Base-by-base conservation (phyloP, 2,888 invertebrate species). In the Aquatica leii region DNA sequence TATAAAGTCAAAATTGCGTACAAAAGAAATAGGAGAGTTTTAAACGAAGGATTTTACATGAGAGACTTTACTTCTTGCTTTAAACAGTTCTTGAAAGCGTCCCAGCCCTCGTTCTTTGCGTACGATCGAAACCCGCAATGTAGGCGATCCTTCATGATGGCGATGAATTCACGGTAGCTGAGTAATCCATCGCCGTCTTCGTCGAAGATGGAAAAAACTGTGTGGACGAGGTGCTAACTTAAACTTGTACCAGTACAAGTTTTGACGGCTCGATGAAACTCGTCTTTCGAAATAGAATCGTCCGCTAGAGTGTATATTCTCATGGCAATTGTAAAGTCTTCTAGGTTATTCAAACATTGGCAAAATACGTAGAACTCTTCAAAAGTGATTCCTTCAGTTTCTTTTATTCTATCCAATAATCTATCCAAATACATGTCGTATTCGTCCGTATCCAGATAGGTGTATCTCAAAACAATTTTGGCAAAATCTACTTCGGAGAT, bases 401-500 rank as follows among this genome's bases (percentile, higher is more conserved):
- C 88, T 71, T 90, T 90, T 58, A 94, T 88, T 24, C 95, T 87
- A 78, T 93, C 92, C 63, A 93, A 81, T 55, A 98, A 86, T 57
- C 97, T 85, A 76, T 95, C 93, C 65, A 98, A 84, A 80, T 96
- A 97, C 84, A 92, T 92, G 77, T 96, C 95, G 78, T 97, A 95
- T 82, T 93, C 92, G 76, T 94, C 93, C 2, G 93, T 91, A 76
- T 96, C 93, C 40, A 96, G 83, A 77, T 95, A 92, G 0, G 95
- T 95, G 81, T 94, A 95, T 57, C 98, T 89, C 18, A 98, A 84
- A 12, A 98, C 86, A 71, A 98, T 96, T 82, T 93, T 93, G 1
- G 98, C 98, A 84, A 98, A 98, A 82, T 98, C 97, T 69, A 96
- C 89, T 81, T 98, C 97, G 0, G 95, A 93, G 68, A 99, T 98